A percentile compares a stretch with the other conserved stretches of the same genome.
Evolutionary conservation across 1,140 invertebrate genomes (phyloP).

Genomic region (Sycophaga agraensis): DNA sequence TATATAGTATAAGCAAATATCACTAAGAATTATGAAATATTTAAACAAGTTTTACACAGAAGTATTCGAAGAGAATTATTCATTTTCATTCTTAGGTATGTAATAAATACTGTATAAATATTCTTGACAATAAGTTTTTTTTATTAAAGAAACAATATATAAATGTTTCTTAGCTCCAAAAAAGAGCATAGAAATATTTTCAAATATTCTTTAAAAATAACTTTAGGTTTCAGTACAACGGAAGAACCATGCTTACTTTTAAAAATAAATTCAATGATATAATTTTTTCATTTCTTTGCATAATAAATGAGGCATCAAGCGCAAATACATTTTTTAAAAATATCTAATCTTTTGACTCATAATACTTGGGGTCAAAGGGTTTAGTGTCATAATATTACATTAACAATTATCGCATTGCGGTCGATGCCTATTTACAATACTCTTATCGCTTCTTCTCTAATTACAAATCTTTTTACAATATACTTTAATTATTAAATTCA

Average conservation of each 20-base stretch:
- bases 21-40: too few relatives aligned
- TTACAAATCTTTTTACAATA: conserved; percentile 3
- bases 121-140: too few relatives aligned
- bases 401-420: neutral
- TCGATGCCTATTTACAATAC: conserved; percentile 16
- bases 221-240: neutral
- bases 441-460: neutral
- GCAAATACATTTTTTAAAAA: neutral
- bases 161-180: too few relatives aligned
- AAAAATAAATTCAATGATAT: neutral
- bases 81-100: too few relatives aligned
- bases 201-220: neutral
- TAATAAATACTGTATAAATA: too few relatives aligned
- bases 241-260: neutral
- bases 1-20: too few relatives aligned
- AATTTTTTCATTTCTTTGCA: neutral
- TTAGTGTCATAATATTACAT: neutral
- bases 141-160: too few relatives aligned
- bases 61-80: too few relatives aligned
- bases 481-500: too few relatives aligned
- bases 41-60: too few relatives aligned
- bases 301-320: conserved; percentile 14
- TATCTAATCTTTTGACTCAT: neutral
- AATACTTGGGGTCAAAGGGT: neutral
- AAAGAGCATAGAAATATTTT: too few relatives aligned